Base-by-base conservation (phyloP, 2,113 vertebrate species). In the Sphaerodactylus townsendi region DNA sequence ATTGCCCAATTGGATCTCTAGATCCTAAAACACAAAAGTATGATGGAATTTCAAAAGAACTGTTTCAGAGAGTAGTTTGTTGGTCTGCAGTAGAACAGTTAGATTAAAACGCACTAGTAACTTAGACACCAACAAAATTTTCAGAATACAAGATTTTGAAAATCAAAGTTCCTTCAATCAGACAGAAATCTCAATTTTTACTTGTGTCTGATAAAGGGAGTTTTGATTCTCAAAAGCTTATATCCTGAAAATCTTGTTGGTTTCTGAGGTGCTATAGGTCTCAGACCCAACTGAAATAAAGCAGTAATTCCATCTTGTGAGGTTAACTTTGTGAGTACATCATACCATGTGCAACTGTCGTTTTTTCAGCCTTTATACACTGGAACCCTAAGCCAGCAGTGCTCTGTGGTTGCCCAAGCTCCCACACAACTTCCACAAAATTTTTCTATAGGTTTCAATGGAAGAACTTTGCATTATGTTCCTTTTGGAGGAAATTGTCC, bases 231-330 rank as follows among this genome's bases (percentile, higher is more conserved):
- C 14, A 13, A 50, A 50, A 50, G 48, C 13, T 50, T 50, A 8
- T 50, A n/a, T n/a, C n/a, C n/a, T n/a, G n/a, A n/a, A n/a, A n/a
- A n/a, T n/a, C n/a, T n/a, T n/a, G n/a, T n/a, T n/a, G n/a, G n/a
- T n/a, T 10, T 46, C 44, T 46, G 10, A 46, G 44, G 44, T 46
- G 10, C 44, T 46, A 46, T 5, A 10, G 10, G 44, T 6, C 44
- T 46, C 44, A 46, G 10, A 46, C 10, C 10, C 10, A 46, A 46
- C 44, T 90, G 83, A 87, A 83, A 81, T 30, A 82, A 93, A 91
- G 88, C 48, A 84, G 89, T 71, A 80, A 86, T 85, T 93, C 92
- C 90, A 30, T 82, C 86, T 90, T 88, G 88, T 90, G 92, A 90
- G 10, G 37, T 83, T 46, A 88, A 86, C 87, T 0, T 0, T 44